Conservation (phyloP, 2,888 invertebrate genomes). For the Blastobasis lacticolella region DNA sequence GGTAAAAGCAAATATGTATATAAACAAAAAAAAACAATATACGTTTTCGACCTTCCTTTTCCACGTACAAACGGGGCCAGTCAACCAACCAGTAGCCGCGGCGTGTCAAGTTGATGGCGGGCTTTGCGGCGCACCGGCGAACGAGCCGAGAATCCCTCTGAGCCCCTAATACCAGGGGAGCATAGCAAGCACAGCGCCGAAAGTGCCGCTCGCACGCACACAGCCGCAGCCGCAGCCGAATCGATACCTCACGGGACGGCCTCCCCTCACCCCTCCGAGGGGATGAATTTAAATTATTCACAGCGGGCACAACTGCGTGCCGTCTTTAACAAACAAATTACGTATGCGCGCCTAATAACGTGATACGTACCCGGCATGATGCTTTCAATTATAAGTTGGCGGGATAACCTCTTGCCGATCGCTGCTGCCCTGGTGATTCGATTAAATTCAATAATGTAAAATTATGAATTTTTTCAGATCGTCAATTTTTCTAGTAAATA, state of each 20-base stretch:
- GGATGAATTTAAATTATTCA: slow-evolving; percentile 74
- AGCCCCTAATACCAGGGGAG: slow-evolving; percentile 46
- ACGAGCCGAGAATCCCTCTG: slow-evolving; percentile 51
- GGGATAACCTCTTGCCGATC: slow-evolving; percentile 51
- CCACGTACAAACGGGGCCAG: not conserved
- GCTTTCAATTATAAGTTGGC: slow-evolving; percentile 68
- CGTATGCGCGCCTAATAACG: slow-evolving; percentile 70
- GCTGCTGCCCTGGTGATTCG: slow-evolving; percentile 23
- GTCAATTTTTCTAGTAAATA: too few relatives aligned
- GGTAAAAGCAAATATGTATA: too few relatives aligned
- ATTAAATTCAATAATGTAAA: too few relatives aligned
- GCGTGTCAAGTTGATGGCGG: slow-evolving; percentile 47
- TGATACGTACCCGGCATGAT: slow-evolving; percentile 60
- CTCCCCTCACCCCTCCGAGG: slow-evolving; percentile 48
- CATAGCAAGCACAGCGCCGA: slow-evolving; percentile 31
- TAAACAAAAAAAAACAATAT: too few relatives aligned
- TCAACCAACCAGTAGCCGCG: slow-evolving; percentile 29
- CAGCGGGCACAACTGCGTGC: slow-evolving; percentile 69
- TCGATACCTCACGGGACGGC: slow-evolving; percentile 51
- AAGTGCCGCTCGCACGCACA: slow-evolving; percentile 40
- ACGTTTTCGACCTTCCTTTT: too few relatives aligned
- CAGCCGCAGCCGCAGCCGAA: slow-evolving; percentile 34
- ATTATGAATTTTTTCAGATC: too few relatives aligned
- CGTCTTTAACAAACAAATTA: slow-evolving; percentile 74
- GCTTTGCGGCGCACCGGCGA: slow-evolving; percentile 57